Conservation (phyloP, 2,888 invertebrate genomes). For the Anoplius nigerrimus region DNA sequence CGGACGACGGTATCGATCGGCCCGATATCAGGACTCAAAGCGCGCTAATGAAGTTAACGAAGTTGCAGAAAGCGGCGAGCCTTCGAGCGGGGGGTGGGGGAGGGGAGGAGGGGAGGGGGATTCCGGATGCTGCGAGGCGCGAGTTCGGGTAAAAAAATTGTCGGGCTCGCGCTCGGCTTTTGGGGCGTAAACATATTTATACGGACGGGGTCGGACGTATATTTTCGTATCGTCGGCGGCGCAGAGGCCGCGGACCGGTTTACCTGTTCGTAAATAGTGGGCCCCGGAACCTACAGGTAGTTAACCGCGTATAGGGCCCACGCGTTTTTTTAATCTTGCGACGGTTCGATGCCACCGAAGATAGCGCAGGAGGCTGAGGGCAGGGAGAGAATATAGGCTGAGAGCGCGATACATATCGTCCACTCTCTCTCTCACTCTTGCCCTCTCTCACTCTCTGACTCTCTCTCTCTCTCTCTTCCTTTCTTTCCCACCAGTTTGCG, state of each 20-base stretch:
- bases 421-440: background rate
- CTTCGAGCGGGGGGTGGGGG: too few species aligned
- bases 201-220: conserved; percentile 37
- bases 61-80: background rate
- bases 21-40: too few species aligned
- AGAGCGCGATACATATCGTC: background rate
- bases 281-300: conserved; percentile 54
- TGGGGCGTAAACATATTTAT: conserved; percentile 1
- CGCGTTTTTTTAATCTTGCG: conserved; percentile 39
- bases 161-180: too few species aligned
- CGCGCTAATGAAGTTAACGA: too few species aligned
- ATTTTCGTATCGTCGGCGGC: conserved; percentile 36
- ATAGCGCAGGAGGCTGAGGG: conserved; percentile 35
- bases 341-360: conserved; percentile 44
- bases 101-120: too few species aligned
- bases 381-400: conserved; percentile 1
- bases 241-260: conserved; percentile 56
- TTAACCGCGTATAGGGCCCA: conserved; percentile 46
- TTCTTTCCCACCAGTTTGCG: conserved; percentile 1
- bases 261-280: conserved; percentile 52
- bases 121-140: too few species aligned
- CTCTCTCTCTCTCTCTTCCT: too few species aligned
- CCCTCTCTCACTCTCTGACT: background rate
- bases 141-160: too few species aligned
- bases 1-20: too few species aligned